Evolutionary conservation across 2,888 invertebrate genomes (phyloP).

Genomic region (Folsomia candida): DNA sequence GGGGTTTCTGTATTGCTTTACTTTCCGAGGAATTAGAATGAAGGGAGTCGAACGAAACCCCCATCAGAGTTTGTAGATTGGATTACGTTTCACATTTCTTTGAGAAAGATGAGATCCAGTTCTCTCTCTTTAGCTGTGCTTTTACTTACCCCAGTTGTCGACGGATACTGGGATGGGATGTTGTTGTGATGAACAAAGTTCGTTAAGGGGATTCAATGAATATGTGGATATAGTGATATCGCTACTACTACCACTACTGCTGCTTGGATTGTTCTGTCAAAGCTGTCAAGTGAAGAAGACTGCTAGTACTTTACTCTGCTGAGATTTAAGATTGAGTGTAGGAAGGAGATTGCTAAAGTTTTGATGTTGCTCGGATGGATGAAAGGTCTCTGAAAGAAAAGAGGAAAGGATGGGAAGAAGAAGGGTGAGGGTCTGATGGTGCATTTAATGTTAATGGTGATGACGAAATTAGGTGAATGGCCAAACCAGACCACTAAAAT

Average conservation of each 20-base stretch:
- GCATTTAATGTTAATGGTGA: conserved; percentile 17
- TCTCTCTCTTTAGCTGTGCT: neutral
- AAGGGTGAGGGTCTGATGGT: conserved; percentile 1
- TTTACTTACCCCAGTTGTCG: neutral
- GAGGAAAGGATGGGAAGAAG: neutral
- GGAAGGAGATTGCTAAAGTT: neutral
- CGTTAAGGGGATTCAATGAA: too few relatives aligned
- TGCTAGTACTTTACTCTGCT: neutral
- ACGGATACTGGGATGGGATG: too few relatives aligned
- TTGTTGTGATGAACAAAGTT: neutral
- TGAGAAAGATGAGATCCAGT: neutral
- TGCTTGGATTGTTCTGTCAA: too few relatives aligned
- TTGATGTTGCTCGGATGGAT: neutral
- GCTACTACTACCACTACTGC: too few relatives aligned
- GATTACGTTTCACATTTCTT: conserved; percentile 1
- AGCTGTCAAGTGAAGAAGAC: neutral
- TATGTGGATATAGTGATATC: too few relatives aligned
- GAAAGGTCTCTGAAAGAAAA: neutral
- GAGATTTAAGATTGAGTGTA: neutral
- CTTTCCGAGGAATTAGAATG: neutral
- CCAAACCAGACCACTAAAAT: conserved; percentile 5
- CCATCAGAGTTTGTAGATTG: neutral
- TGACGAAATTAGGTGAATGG: conserved; percentile 18
- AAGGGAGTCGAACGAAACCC: neutral
- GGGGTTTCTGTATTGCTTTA: neutral